phyloP scores from a whole-genome alignment of 2,797 vertebrate species.

The Myotis myotis region DNA sequence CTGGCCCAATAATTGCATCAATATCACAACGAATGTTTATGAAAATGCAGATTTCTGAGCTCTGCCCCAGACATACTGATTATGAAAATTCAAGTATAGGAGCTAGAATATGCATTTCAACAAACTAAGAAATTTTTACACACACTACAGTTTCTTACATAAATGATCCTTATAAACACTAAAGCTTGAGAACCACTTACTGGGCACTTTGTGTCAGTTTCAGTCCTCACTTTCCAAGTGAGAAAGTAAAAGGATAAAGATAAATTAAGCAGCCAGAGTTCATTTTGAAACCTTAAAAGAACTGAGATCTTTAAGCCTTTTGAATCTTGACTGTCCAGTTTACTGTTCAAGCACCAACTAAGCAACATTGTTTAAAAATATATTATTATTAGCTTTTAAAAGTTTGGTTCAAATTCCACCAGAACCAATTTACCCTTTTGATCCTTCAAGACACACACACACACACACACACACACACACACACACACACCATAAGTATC shows the following conservation, averaged over 20 bases:
- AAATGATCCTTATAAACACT: slow-evolving; percentile 1
- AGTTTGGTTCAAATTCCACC: slow-evolving; percentile 56
- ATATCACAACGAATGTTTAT: not conserved
- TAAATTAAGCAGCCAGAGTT: slow-evolving; percentile 51
- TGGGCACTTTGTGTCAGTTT: slow-evolving; percentile 2
- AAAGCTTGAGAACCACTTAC: slow-evolving; percentile 14
- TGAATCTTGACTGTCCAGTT: slow-evolving; percentile 48
- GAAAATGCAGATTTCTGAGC: slow-evolving; percentile 45
- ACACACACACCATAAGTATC: not conserved
- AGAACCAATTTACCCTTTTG: slow-evolving; percentile 47
- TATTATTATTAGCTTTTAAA: slow-evolving; percentile 52
- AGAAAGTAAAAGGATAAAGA: slow-evolving; percentile 47
- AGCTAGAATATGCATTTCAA: slow-evolving; percentile 34
- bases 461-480: slow-evolving; percentile 13
- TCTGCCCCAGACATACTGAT: not conserved
- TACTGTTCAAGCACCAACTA: not conserved
- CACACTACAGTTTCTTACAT: not conserved
- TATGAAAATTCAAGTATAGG: slow-evolving; percentile 2
- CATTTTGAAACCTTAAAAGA: not conserved
- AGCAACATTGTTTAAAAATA: slow-evolving; percentile 36
- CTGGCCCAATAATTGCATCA: not conserved
- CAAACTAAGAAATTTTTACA: slow-evolving; percentile 26
- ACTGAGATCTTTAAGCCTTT: not conserved
- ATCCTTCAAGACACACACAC: slow-evolving; percentile 22
- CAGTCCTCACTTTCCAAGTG: slow-evolving; percentile 40